Base-by-base conservation (phyloP, 2,888 invertebrate species). In the Tolmerus cingulatus region DNA sequence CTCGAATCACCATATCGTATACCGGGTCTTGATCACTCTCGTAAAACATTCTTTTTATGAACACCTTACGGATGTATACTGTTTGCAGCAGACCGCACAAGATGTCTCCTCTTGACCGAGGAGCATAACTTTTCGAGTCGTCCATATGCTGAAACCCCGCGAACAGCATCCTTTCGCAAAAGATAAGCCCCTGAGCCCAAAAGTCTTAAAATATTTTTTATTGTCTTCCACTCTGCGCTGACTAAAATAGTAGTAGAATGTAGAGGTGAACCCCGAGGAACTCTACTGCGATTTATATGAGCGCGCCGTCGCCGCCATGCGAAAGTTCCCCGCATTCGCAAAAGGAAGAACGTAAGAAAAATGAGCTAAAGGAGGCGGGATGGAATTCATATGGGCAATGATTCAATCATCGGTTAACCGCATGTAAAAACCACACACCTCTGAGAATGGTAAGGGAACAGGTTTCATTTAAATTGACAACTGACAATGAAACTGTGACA, bases 401-500 rank as follows among this genome's bases (percentile, higher is more conserved):
- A 66, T 82, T 82, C 51, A 82, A 82, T 82, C 82, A 82, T 57
- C 82, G 82, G 57, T 57, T 82, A 82, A 82, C 82, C 82, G 66
- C 82, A 82, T 23, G 30, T 57, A 57, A 66, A 57, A 82, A 57
- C 82, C 82, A 82, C 82, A 82, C 82, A 82, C 37, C 57, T 57
- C 57, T 81, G 23, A 66, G 82, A 82, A 37, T 37, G 82, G 57
- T 30, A 34, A 19, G 5, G 3, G 82, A 82, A 57, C 82, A 82
- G 66, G 82, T 66, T 57, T 57, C 34, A 57, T 82, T 82, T 37
- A 34, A 57, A 82, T 82, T 82, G 82, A 82, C 82, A 82, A 82
- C 57, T 82, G 82, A 82, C 82, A 82, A 82, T 82, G 82, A 34
- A 57, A 82, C 57, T 82, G 82, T 82, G 82, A 82, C 82, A 82